phyloP scores from a whole-genome alignment of 2,797 vertebrate genomes.

The Poecilia gillii region DNA sequence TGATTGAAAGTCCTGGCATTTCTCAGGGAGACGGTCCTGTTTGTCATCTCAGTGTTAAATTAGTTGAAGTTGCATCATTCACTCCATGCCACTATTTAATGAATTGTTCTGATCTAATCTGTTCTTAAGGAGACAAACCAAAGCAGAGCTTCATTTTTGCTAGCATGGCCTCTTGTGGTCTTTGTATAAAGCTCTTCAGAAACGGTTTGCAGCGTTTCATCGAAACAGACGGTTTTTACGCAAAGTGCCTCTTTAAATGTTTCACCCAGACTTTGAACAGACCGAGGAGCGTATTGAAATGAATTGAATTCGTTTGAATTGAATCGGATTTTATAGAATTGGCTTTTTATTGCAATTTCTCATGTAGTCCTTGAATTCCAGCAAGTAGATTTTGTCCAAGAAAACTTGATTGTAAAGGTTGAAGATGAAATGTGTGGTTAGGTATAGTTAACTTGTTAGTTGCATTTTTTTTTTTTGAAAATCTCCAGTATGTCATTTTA shows the following conservation, averaged over 20 bases:
- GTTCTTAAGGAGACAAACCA: neutral
- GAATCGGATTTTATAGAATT: neutral
- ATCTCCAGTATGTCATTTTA: neutral
- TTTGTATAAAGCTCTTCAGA: conserved; percentile 44
- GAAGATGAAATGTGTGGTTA: neutral
- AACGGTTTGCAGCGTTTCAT: conserved; percentile 61
- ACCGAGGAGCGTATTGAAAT: neutral
- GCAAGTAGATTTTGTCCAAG: neutral
- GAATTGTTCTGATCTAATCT: neutral
- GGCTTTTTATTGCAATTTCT: neutral
- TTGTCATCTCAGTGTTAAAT: neutral
- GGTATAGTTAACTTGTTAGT: neutral
- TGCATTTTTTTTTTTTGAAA: neutral
- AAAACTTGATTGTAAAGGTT: neutral
- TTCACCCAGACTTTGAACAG: neutral
- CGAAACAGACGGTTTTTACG: conserved; percentile 63
- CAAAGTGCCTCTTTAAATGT: conserved; percentile 48
- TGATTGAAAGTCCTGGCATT: neutral
- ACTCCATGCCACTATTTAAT: neutral
- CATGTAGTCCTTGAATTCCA: neutral
- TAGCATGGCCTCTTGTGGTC: conserved; percentile 20
- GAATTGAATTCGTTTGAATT: neutral
- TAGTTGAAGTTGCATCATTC: neutral
- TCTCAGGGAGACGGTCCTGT: neutral
- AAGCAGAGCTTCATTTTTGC: neutral